Evolutionary conservation across 2,888 invertebrate genomes (phyloP), one percentile per base, ranked within the genome.

Genomic region (Mythimna ferrago): DNA sequence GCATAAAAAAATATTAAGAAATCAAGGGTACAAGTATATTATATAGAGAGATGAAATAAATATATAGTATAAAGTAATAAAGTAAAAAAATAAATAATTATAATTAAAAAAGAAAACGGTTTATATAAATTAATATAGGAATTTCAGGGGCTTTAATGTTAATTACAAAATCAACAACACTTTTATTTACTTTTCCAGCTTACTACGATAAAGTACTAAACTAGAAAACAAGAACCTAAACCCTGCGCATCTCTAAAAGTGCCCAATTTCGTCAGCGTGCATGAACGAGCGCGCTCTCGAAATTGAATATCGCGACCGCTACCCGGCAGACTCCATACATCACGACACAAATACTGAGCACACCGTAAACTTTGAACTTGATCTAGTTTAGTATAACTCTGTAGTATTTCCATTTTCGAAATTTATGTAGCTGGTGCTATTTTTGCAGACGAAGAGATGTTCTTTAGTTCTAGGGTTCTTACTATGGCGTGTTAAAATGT

Each of bases 251-350:
- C 82, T 68, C 81, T 57, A 71, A 71, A 81, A 73, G 32, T 19
- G 68, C 6, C 53, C 58, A 68, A 74, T 80, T 82, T 64, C 53
- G 38, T 63, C 10, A 63, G 53, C 61, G 62, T 38, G 11, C 60
- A 11, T 38, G 61, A 61, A 41, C 64, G 64, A 58, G 61, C 51
- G 35, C 63, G 66, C 72, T 67, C 26, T 32, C 57, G 60, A 81
- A 81, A 86, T 86, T 83, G 78, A 83, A 84, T 86, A 83, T 78
- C 74, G 66, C 64, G 54, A 56, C 65, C 61, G 38, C 58, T 41
- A 68, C 66, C 48, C 66, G 70, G 54, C 73, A 60, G 66, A 21
- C 62, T 56, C 65, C 73, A 84, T 86, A 76, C 73, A 86, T 86
- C 85, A 78, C 74, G 58, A 38, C 60, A 21, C 21, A 63, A 71